phyloP scores from a whole-genome alignment of 2,797 vertebrate species.

The Denticeps clupeoides region DNA sequence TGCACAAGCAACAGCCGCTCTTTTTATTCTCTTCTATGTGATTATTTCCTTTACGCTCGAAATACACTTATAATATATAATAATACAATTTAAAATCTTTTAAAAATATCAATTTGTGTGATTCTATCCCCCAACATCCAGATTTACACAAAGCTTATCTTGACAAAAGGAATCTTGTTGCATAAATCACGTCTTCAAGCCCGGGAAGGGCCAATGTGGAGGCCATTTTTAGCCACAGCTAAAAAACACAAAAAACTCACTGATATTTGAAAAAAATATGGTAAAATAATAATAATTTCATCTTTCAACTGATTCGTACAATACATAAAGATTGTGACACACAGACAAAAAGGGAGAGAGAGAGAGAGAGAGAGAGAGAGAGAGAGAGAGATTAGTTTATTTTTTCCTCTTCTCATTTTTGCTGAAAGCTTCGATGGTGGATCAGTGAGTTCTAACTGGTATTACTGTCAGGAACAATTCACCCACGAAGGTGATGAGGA shows the following conservation, averaged over 20 bases:
- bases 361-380: constrained; percentile 1
- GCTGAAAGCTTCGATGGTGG: too few species aligned
- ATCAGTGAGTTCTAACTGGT: too few species aligned
- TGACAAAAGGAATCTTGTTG: constrained; percentile 49
- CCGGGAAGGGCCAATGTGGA: too few species aligned
- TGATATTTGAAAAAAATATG: background rate
- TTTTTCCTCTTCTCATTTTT: too few species aligned
- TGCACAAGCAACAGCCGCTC: constrained; percentile 56
- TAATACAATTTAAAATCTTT: constrained; percentile 64
- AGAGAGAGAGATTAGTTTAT: background rate
- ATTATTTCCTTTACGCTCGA: constrained; percentile 29
- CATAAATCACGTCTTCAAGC: constrained; percentile 55
- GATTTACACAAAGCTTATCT: constrained; percentile 37
- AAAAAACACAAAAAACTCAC: background rate
- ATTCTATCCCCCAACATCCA: constrained; percentile 20
- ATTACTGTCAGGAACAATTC: too few species aligned
- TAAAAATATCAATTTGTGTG: constrained; percentile 61
- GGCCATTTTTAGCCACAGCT: background rate
- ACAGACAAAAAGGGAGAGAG: too few species aligned
- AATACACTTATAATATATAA: constrained; percentile 49
- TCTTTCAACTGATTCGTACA: too few species aligned
- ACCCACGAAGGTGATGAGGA: too few species aligned
- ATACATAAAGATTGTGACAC: too few species aligned
- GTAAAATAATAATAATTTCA: background rate
- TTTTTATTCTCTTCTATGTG: constrained; percentile 13